Evolutionary conservation across 2,797 vertebrate species (phyloP), one percentile per base, ranked within the genome.

Genomic region (Ficedula albicollis): DNA sequence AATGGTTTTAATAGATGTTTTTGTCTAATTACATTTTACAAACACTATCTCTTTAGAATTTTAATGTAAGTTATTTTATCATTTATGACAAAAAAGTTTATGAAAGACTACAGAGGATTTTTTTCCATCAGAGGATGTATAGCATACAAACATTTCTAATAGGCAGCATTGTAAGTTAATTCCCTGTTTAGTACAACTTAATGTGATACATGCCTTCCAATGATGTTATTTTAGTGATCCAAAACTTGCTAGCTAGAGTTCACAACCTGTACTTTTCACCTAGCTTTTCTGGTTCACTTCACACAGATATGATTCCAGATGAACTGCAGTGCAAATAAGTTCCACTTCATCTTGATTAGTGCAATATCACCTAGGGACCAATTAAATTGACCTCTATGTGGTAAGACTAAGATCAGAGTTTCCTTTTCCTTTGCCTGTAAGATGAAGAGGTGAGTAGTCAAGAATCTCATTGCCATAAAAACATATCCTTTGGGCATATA

Each of bases 251-350:
- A 74, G 23, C 30, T 84, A 11, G 23, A 48, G 66, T 88, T 91
- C 43, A 27, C 41, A 78, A 62, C 51, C 60, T 68, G 26, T 60
- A 62, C 39, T 62, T 87, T 92, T 90, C 75, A 85, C n/a, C 25
- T n/a, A 66, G 54, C 16, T 92, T 87, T 92, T 92, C 62, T 72
- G 69, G 81, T 85, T 96, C 75, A 87, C 29, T 91, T 92, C 54
- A 78, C 34, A 85, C 54, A 87, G 83, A 85, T 34, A 64, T 30
- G 44, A 68, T 68, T 90, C 59, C 21, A 85, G 73, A 84, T 55
- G 84, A 93, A 87, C 67, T 68, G 54, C 64, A 93, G 26, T 55
- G 51, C 84, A 89, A 94, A 66, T 34, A 94, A 93, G 25, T 87
- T 89, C 49, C 17, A 44, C 49, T 70, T 87, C 20, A 58, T 64